phyloP scores from a whole-genome alignment of 2,888 invertebrate genomes.

The Peribatodes rhomboidaria region DNA sequence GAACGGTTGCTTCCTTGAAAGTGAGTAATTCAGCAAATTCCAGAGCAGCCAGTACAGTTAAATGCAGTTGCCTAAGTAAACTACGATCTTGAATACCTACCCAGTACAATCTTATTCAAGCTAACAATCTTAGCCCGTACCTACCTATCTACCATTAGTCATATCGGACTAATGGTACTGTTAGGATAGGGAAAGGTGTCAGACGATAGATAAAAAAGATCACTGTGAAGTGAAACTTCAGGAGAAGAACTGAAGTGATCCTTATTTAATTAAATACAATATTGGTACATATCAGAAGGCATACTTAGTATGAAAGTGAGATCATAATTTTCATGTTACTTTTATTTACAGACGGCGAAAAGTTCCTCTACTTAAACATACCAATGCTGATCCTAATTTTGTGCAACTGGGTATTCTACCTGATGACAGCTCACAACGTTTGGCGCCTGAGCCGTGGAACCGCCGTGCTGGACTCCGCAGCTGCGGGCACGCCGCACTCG shows the following conservation, averaged over 20 bases:
- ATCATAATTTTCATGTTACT: not conserved
- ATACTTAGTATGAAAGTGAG: too few relatives aligned
- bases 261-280: too few relatives aligned
- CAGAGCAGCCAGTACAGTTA: not conserved
- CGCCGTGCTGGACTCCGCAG: conserved; percentile 64
- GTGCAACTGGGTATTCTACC: conserved; percentile 74
- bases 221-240: too few relatives aligned
- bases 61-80: too few relatives aligned
- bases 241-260: too few relatives aligned
- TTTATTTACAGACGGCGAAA: conserved; percentile 61
- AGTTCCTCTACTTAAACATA: conserved; percentile 70
- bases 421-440: conserved; percentile 78
- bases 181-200: too few relatives aligned
- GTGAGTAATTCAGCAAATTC: conserved; percentile 48
- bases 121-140: too few relatives aligned
- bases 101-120: too few relatives aligned
- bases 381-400: conserved; percentile 75
- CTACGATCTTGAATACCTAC: not conserved
- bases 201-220: too few relatives aligned
- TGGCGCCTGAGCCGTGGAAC: conserved; percentile 73
- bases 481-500: conserved; percentile 70
- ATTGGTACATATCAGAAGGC: too few relatives aligned
- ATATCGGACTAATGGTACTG: too few relatives aligned
- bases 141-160: too few relatives aligned
- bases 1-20: conserved; percentile 69